These are phyloP conservation scores for Heliconius erato DNA, from an alignment of 2,888 invertebrate genomes.

Conservation along the genomic window DNA sequence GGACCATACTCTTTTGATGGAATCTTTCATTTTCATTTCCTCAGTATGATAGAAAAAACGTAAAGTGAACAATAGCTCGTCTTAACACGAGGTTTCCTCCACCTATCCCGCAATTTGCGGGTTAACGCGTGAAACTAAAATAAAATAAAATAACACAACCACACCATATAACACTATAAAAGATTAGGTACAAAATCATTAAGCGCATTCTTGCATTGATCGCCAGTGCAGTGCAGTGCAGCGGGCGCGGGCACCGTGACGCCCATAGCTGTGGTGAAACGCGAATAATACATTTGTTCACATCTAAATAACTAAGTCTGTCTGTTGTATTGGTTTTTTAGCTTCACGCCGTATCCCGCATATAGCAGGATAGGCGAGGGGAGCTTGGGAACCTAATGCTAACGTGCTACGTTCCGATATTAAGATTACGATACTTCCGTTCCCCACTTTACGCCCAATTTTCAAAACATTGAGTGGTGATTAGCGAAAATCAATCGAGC, in stretches of 20 bases:
- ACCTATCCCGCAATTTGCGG: background rate
- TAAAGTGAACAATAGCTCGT: background rate
- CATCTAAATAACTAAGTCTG: conserved; percentile 21
- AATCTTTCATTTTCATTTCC: no score
- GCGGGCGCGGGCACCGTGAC: conserved; percentile 52
- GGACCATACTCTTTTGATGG: no score
- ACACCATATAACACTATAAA: conserved; percentile 15
- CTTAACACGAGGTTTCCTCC: background rate
- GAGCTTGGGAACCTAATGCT: no score
- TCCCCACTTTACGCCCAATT: background rate
- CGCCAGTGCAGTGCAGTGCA: conserved; percentile 34
- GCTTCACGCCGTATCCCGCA: no score
- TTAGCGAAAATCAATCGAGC: background rate
- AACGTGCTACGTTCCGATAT: no score
- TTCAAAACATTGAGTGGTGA: background rate
- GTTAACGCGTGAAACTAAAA: background rate
- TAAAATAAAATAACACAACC: no score
- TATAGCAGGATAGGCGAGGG: no score
- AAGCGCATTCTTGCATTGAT: conserved; percentile 49
- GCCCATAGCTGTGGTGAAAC: conserved; percentile 73
- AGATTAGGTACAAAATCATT: conserved; percentile 41
- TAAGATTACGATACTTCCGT: background rate
- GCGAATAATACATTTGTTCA: conserved; percentile 78
- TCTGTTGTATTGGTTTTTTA: background rate
- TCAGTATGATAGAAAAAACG: no score